Percentiles rank a stretch among this genome's conserved stretches.
phyloP scores from a whole-genome alignment of 2,797 vertebrate genomes.

The Onychomys leucogaster region DNA sequence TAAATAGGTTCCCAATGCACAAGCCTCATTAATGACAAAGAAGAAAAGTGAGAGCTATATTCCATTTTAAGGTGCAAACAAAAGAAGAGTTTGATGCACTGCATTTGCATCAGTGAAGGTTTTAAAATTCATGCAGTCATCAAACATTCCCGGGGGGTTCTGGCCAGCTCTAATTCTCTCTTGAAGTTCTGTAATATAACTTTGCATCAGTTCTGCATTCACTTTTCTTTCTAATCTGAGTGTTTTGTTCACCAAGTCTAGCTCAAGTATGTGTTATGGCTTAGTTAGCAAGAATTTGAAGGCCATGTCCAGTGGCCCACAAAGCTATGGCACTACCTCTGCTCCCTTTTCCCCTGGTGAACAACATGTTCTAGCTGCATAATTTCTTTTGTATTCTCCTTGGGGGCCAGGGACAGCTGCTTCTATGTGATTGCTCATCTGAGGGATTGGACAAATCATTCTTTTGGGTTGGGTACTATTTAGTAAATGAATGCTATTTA shows the following conservation, averaged over 20 bases:
- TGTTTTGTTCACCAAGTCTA: neutral
- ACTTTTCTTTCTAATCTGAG: neutral
- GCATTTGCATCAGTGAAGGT: constrained; percentile 8
- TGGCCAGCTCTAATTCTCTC: neutral
- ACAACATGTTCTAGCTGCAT: neutral
- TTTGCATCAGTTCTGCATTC: neutral
- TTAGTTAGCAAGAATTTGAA: constrained; percentile 1
- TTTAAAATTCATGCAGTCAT: neutral
- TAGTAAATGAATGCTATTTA: constrained; percentile 45
- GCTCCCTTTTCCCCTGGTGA: neutral
- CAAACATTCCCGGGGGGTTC: neutral
- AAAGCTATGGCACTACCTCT: neutral
- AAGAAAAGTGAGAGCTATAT: neutral
- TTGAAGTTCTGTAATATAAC: constrained; percentile 33
- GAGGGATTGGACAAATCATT: neutral
- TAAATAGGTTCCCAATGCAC: constrained; percentile 49
- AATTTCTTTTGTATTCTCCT: neutral
- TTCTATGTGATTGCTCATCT: neutral
- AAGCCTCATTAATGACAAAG: constrained; percentile 46
- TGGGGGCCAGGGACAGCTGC: neutral
- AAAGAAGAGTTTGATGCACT: neutral
- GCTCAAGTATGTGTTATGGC: neutral
- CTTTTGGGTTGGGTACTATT: neutral
- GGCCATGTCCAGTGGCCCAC: rapidly evolving
- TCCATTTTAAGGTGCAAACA: neutral